Base-by-base conservation (phyloP, 2,888 invertebrate genomes). In the Notocelia uddmanniana region DNA sequence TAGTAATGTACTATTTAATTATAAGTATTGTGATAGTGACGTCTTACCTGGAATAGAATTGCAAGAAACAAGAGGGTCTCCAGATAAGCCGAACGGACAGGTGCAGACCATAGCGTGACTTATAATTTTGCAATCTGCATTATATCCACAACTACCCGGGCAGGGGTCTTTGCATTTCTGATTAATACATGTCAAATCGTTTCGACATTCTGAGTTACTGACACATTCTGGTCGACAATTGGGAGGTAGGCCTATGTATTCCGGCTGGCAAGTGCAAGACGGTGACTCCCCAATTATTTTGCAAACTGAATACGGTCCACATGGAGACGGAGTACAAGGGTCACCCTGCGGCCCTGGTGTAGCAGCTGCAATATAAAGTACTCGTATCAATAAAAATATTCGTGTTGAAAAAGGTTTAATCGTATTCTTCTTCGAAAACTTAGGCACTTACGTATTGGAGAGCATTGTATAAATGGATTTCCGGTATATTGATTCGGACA, bases 141-240 rank as follows among this genome's bases (percentile, higher is more conserved):
- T 96, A 57, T 94, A 91, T 58, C 96, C 96, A 79, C 97, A 97
- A 59, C 95, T 94, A 69, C 95, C 95, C 23, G 95, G 94, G 79
- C 96, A 97, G 9, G 96, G 96, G 81, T 97, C 95, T 83, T 90
- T 94, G 82, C 96, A 97, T 88, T 95, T 96, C 79, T 95, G 95
- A 84, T 96, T 95, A 54, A 96, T 94, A 81, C 96, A 96, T 37
- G 96, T 96, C 76, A 95, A 86, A 79, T 95, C 95, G 81, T 89
- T 94, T 1, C 95, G 83, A 79, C 96, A 96, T 87, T 96, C 96
- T 57, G 95, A 94, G 82, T 96, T 96, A 80, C 95, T 95, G 71
- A 95, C 89, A 80, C 96, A 96, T 86, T 96, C 96, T 52, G 96
- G 96, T 74, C 95, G 92, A 81, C 96, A 96, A 78, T 94, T 95